phyloP scores from a whole-genome alignment of 2,113 vertebrate species.

The Montifringilla adamsi region DNA sequence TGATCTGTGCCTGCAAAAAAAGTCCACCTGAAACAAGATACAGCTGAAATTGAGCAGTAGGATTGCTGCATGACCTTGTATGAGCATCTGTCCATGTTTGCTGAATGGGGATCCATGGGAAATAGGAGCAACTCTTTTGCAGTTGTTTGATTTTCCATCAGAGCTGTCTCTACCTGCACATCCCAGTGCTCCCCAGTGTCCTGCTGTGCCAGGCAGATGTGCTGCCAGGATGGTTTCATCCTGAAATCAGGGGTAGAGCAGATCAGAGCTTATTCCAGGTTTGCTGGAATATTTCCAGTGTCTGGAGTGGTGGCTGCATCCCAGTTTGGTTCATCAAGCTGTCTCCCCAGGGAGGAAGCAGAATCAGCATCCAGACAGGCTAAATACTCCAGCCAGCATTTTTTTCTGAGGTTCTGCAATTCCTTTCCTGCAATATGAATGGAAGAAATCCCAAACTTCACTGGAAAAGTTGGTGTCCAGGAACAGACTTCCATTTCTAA shows the following conservation, averaged over 20 bases:
- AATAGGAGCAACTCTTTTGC: not conserved
- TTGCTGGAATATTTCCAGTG: not conserved
- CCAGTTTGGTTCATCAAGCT: not conserved
- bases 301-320: not conserved
- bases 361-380: not conserved
- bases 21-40: not conserved
- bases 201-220: not conserved
- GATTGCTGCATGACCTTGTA: not conserved
- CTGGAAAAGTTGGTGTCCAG: not conserved
- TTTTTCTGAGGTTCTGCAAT: not conserved
- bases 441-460: not conserved
- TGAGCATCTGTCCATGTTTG: rapidly evolving
- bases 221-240: not conserved
- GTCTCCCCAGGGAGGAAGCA: not conserved
- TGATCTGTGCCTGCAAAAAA: not conserved
- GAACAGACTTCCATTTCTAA: not conserved
- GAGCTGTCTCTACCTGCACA: rapidly evolving
- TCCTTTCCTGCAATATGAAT: not conserved
- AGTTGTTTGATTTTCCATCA: not conserved
- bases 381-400: not conserved
- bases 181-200: not conserved
- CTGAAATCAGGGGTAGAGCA: not conserved
- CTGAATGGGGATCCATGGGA: not conserved
- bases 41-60: not conserved
- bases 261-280: not conserved